Percentiles rank a stretch among this genome's conserved stretches.
Evolutionary conservation across 2,888 invertebrate genomes (phyloP).

Genomic region (Drosophila lutescens): DNA sequence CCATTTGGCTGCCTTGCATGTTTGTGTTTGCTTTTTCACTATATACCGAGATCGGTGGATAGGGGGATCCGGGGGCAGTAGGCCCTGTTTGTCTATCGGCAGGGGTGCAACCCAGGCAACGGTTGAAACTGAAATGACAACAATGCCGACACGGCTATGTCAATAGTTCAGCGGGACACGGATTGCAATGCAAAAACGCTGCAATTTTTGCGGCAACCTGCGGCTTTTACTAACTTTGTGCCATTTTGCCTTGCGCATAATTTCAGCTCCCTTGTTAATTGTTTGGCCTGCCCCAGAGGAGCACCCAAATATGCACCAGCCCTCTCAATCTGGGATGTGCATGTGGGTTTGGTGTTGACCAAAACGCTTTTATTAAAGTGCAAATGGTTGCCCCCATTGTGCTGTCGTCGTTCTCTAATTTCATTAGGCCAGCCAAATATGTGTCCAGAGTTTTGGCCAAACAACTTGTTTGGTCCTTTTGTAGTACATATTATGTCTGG

Average conservation of each 20-base stretch:
- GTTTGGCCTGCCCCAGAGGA: constrained; percentile 3
- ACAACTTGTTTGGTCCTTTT: constrained; percentile 30
- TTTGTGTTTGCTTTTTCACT: constrained; percentile 35
- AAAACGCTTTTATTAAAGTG: constrained; percentile 34
- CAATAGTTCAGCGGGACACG: constrained; percentile 45
- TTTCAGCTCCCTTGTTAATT: constrained; percentile 30
- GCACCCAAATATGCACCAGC: not conserved
- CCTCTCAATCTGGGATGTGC: not conserved
- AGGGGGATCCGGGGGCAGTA: not conserved
- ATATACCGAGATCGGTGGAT: not conserved
- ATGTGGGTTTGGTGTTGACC: constrained; percentile 17
- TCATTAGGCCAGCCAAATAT: constrained; percentile 51
- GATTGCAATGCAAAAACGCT: constrained; percentile 25
- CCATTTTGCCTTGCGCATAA: constrained; percentile 39
- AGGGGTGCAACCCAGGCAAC: constrained; percentile 20
- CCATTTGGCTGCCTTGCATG: constrained; percentile 44
- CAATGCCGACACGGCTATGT: constrained; percentile 51
- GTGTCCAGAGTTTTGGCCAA: constrained; percentile 27
- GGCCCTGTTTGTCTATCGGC: constrained; percentile 40
- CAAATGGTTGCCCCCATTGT: constrained; percentile 38
- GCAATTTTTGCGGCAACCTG: constrained; percentile 19
- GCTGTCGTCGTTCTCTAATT: constrained; percentile 49
- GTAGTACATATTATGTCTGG: not conserved
- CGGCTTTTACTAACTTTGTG: constrained; percentile 27
- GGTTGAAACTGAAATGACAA: constrained; percentile 27